A percentile compares a stretch with the other conserved stretches of the same genome.
Evolutionary conservation across 1,140 invertebrate genomes (phyloP).

Genomic region (Caenorhabditis latens): DNA sequence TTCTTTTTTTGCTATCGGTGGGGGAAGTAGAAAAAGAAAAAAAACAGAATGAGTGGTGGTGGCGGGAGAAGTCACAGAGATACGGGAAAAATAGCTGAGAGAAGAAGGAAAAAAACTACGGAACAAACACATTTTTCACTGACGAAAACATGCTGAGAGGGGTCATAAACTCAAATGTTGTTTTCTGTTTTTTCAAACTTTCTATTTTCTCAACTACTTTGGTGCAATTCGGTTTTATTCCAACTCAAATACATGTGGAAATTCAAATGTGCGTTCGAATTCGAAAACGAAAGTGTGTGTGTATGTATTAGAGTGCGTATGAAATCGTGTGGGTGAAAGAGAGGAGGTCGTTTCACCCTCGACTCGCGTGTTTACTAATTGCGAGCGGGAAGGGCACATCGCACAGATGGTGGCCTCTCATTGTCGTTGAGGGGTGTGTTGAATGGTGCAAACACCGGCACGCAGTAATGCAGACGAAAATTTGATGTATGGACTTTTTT

Average conservation of each 20-base stretch:
- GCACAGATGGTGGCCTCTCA: slow-evolving; percentile 6
- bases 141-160: slow-evolving; percentile 53
- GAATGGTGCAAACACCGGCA: slow-evolving; percentile 18
- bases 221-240: neutral
- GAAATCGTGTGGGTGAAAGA: neutral
- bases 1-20: slow-evolving; percentile 24
- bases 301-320: slow-evolving; percentile 27
- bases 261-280: slow-evolving; percentile 20
- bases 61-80: slow-evolving; percentile 47
- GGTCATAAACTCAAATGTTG: slow-evolving; percentile 47
- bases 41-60: slow-evolving; percentile 24
- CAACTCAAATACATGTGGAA: neutral
- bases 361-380: slow-evolving; percentile 50
- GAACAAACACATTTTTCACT: slow-evolving; percentile 45
- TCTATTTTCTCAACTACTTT: neutral
- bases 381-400: slow-evolving; percentile 36
- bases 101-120: slow-evolving; percentile 26
- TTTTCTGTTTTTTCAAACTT: neutral
- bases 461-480: neutral
- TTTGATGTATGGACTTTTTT: slow-evolving; percentile 24
- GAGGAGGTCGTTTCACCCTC: slow-evolving; percentile 14
- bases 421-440: neutral
- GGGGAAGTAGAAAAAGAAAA: neutral
- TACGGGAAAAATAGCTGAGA: slow-evolving; percentile 33
- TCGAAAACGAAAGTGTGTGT: slow-evolving; percentile 1